Evolutionary conservation across 2,113 vertebrate genomes (phyloP), one percentile per base, ranked within the genome.

Genomic region (Percina caprodes): DNA sequence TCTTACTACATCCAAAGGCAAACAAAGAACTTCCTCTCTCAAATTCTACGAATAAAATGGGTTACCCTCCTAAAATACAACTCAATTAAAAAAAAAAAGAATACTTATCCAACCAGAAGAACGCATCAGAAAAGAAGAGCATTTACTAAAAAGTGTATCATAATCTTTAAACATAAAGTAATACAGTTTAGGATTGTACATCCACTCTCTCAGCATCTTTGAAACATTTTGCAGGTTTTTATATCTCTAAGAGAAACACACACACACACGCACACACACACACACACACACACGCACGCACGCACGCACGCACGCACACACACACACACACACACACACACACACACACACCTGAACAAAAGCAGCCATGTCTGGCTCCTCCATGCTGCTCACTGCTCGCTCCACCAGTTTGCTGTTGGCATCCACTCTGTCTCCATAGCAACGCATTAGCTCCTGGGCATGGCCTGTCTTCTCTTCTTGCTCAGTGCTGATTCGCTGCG

Each of bases 311-410:
- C 21, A 45, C 33, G 45, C 63, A 54, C 30, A 69, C 49, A 69
- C 67, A 55, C 51, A 42, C 67, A 23, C 26, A 46, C 14, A 74
- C 73, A 65, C 60, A 33, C 49, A 46, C 39, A 66, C 62, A 48
- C 21, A 48, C 24, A 55, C 68, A 56, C 61, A 16, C 35, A 96
- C 96, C 94, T 96, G 92, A 55, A 96, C 83, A 24, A 97, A 96
- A 3, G 79, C 90, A 1, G 93, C 92, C 91, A 93, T 92, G 82
- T 96, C 93, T 0, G 88, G 80, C 63, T 97, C 95, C 15, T 96
- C 95, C 86, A 95, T 92, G 83, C 92, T 92, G 65, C 90, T 93
- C 63, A 42, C 10, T 0, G 93, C 93, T 0, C 82, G 89, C 88
- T 95, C 93, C 75, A 95, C 42, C 84, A 96, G 84, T 30, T 94